These are phyloP conservation scores for Drosophila eohydei DNA, from an alignment of 2,888 invertebrate genomes.

Conservation along the genomic window DNA sequence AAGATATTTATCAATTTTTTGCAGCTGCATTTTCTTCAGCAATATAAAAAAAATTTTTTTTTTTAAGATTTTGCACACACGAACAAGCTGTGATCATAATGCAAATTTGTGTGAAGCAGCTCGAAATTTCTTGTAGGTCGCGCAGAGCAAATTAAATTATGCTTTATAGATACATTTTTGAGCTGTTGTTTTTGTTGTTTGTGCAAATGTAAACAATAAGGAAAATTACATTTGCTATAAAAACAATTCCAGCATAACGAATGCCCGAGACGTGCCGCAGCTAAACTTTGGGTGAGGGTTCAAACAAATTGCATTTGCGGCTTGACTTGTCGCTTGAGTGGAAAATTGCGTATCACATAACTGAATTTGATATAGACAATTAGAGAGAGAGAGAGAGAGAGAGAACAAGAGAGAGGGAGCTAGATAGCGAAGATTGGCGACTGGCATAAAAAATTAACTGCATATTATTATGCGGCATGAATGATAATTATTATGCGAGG, in stretches of 20 bases:
- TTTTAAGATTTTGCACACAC: slow-evolving; percentile 33
- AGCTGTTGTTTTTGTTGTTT: not conserved
- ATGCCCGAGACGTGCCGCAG: slow-evolving; percentile 46
- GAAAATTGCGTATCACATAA: slow-evolving; percentile 60
- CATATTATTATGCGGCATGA: slow-evolving; percentile 35
- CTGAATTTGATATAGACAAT: slow-evolving; percentile 59
- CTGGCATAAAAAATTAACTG: slow-evolving; percentile 41
- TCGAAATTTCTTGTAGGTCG: slow-evolving; percentile 19
- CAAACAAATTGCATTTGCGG: slow-evolving; percentile 70
- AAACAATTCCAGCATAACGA: slow-evolving; percentile 45
- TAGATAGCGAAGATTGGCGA: not conserved
- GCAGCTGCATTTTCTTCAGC: too few relatives aligned
- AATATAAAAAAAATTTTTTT: too few relatives aligned
- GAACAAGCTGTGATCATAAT: slow-evolving; percentile 23
- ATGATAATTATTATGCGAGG: slow-evolving; percentile 38
- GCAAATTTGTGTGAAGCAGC: slow-evolving; percentile 43
- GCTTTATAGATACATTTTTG: not conserved
- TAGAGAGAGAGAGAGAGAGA: slow-evolving; percentile 9
- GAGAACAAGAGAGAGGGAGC: not conserved
- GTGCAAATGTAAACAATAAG: slow-evolving; percentile 41
- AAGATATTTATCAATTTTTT: too few relatives aligned
- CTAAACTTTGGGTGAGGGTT: slow-evolving; percentile 62
- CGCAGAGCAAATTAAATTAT: slow-evolving; percentile 12
- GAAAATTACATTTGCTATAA: slow-evolving; percentile 37
- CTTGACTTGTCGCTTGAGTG: slow-evolving; percentile 71